Evolutionary conservation across 2,888 invertebrate species (phyloP).

Genomic region (Drosophila flavopinicola): DNA sequence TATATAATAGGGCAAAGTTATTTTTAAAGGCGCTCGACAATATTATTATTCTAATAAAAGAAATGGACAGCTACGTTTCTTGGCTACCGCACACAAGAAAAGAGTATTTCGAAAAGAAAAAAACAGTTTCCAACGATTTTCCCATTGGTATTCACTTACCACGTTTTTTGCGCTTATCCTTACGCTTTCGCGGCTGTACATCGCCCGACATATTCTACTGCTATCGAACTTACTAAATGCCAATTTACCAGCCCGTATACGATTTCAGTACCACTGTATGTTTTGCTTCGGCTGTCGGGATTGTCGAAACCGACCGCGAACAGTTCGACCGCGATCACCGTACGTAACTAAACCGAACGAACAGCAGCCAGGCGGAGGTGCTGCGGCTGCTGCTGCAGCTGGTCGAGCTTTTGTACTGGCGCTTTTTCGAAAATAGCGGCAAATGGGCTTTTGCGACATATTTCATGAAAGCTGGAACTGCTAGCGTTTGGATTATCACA

Average conservation of each 20-base stretch:
- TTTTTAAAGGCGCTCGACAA: conserved; percentile 78
- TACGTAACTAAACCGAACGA: conserved; percentile 63
- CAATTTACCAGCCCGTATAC: conserved; percentile 39
- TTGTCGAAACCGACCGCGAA: conserved; percentile 41
- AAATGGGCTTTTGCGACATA: conserved; percentile 9
- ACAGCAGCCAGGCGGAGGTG: conserved; percentile 9
- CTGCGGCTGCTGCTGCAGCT: conserved; percentile 9
- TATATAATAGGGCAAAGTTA: conserved; percentile 82
- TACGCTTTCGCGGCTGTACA: conserved; percentile 93
- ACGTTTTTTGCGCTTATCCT: conserved; percentile 92
- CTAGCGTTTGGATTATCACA: neutral
- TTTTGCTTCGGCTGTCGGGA: conserved; percentile 14
- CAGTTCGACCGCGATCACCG: conserved; percentile 51
- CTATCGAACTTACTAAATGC: conserved; percentile 18
- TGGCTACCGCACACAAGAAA: conserved; percentile 13
- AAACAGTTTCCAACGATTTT: conserved; percentile 5
- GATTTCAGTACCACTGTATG: conserved; percentile 38
- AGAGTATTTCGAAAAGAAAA: conserved; percentile 24
- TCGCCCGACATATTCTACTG: conserved; percentile 91
- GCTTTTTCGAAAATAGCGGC: conserved; percentile 36
- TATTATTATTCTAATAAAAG: conserved; percentile 78
- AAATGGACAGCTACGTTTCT: conserved; percentile 58
- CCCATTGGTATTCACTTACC: conserved; percentile 83
- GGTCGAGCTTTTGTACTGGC: conserved; percentile 31
- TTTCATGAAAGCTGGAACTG: neutral